Base-by-base conservation (phyloP, 1,140 invertebrate genomes). In the Dendrolimus kikuchii region DNA sequence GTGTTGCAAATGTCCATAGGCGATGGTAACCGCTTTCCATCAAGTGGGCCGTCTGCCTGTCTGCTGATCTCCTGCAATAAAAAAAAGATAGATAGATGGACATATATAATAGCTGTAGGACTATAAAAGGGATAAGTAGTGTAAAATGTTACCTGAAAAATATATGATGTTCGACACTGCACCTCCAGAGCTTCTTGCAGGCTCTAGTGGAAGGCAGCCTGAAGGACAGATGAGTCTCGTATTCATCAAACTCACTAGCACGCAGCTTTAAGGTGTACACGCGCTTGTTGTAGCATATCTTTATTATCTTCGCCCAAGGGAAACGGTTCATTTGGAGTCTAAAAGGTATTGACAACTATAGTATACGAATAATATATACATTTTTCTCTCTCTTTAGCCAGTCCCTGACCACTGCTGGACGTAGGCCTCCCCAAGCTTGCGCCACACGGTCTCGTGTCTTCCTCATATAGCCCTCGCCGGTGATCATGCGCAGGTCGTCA, bases 281-380 rank as follows among this genome's bases (percentile, higher is more conserved):
- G 74, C 98, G 97, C 64, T 98, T 92, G 82, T 98, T 98, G 88
- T 99, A 99, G 46, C 97, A 98, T 66, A 99, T 97, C 89, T 99
- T 99, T 8, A 98, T 88, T 68, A 99, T 99, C 90, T 99, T 99
- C 5, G 98, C 96, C 99, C 99, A 99, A 4, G 97, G 96, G 86
- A 99, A 99, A 58, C 97, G 92, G 89, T 99, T 99, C 69, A 99
- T 97, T 59, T 96, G 90, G 55, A 99, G 81, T 72, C 96, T 94
- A 71, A 23, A 23, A 23, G 46, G 41, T 6, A 38, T 36, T 23
- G 43, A 6, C n/a, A 45, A 45, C 2, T 45, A 9, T 9, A 45
- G 43, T 8, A n/a, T 0, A 5, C 23, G 5, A n/a, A 40, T 23
- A 23, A 23, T 2, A 23, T 23, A 23, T 23, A 23, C 3, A 23